Evolutionary conservation across 2,113 vertebrate genomes (phyloP).

Genomic region (Syrrhaptes paradoxus): DNA sequence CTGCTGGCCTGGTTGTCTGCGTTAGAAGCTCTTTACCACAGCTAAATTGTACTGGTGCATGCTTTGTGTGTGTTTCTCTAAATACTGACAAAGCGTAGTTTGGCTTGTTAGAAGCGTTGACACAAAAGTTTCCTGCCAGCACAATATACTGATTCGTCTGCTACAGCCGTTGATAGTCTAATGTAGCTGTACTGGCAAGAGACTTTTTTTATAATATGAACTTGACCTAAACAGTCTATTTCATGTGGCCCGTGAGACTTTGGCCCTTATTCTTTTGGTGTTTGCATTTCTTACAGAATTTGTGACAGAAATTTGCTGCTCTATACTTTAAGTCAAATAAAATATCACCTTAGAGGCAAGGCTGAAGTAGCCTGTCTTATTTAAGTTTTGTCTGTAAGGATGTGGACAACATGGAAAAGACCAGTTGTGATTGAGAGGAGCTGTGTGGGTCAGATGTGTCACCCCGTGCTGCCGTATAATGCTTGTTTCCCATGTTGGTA

Average conservation of each 20-base stretch:
- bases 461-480: neutral
- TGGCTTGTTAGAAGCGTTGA: neutral
- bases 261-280: neutral
- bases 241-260: neutral
- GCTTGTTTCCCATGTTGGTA: neutral
- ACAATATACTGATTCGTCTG: neutral
- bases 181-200: neutral
- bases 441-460: neutral
- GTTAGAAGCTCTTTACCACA: neutral
- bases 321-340: neutral
- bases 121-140: neutral
- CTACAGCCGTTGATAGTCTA: neutral
- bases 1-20: neutral
- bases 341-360: neutral
- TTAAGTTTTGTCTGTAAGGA: neutral
- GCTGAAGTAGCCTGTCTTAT: neutral
- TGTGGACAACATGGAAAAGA: neutral
- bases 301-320: neutral
- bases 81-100: neutral
- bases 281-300: neutral
- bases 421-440: neutral
- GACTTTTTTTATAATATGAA: neutral
- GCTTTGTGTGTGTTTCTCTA: neutral
- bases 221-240: neutral
- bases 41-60: neutral